Evolutionary conservation across 2,888 invertebrate species (phyloP).

Genomic region (Erebia aethiops): DNA sequence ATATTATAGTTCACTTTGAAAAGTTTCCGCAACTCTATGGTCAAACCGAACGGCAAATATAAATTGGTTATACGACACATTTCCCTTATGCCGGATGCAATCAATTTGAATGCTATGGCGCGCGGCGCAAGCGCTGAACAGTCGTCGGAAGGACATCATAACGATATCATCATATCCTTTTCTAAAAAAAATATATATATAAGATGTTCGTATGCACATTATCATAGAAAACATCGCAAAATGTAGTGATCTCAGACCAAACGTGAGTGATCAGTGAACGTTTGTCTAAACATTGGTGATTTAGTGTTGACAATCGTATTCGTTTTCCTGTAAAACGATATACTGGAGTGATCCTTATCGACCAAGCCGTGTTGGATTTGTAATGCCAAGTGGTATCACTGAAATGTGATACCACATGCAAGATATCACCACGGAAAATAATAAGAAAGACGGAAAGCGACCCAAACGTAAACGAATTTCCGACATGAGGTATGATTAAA

Average conservation of each 20-base stretch:
- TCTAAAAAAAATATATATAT: constrained; percentile 21
- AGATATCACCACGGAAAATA: constrained; percentile 68
- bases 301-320: neutral
- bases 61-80: constrained; percentile 82
- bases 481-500: constrained; percentile 71
- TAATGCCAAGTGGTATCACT: constrained; percentile 69
- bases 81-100: constrained; percentile 80
- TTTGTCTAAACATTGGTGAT: neutral
- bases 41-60: constrained; percentile 74
- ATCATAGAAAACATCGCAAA: neutral
- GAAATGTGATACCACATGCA: constrained; percentile 74
- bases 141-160: constrained; percentile 62
- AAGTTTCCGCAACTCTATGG: constrained; percentile 51
- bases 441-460: constrained; percentile 65
- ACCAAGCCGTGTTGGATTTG: neutral
- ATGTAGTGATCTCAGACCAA: neutral
- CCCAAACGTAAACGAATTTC: constrained; percentile 71
- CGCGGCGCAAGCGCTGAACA: constrained; percentile 63
- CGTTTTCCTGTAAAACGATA: neutral
- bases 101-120: constrained; percentile 73
- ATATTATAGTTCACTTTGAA: constrained; percentile 20
- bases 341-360: neutral
- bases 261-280: neutral
- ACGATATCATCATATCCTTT: constrained; percentile 44
- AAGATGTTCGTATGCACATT: neutral